These are phyloP conservation scores for Drosophila kokeensis DNA, from an alignment of 2,888 invertebrate species.

Conservation along the genomic window DNA sequence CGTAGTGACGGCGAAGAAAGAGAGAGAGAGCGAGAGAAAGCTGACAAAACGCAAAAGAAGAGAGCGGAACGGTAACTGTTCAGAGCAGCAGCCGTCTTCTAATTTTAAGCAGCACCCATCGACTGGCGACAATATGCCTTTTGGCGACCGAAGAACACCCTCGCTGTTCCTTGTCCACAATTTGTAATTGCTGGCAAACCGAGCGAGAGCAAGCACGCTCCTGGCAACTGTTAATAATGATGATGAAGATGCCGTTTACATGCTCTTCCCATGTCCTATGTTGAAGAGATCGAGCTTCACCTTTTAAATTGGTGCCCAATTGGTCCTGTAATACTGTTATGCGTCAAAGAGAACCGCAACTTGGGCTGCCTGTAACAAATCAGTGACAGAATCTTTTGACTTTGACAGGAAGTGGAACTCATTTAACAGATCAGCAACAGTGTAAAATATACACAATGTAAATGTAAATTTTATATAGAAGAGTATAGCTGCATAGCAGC, in stretches of 20 bases:
- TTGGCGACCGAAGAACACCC: constrained; percentile 16
- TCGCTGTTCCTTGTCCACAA: constrained; percentile 30
- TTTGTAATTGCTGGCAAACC: constrained; percentile 17
- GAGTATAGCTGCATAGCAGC: not conserved
- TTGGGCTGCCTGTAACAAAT: not conserved
- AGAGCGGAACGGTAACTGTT: not conserved
- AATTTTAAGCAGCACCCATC: constrained; percentile 63
- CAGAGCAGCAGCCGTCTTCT: constrained; percentile 32
- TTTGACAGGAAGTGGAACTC: not conserved
- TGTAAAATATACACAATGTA: not conserved
- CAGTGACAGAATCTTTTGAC: not conserved
- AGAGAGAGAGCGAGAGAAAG: not conserved
- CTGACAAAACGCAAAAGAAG: not conserved
- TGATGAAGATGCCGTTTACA: constrained; percentile 63
- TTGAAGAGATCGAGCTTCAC: constrained; percentile 25
- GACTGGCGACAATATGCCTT: constrained; percentile 46
- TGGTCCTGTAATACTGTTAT: not conserved
- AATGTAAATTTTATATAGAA: not conserved
- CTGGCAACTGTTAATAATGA: constrained; percentile 71
- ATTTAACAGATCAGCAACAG: not conserved
- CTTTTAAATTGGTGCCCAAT: not conserved
- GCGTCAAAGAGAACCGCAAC: not conserved
- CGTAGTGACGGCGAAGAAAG: not conserved
- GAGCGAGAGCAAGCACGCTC: constrained; percentile 19
- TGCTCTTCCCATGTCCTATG: constrained; percentile 21